phyloP scores from a whole-genome alignment of 2,797 vertebrate genomes.

The Delichon dasypus region DNA sequence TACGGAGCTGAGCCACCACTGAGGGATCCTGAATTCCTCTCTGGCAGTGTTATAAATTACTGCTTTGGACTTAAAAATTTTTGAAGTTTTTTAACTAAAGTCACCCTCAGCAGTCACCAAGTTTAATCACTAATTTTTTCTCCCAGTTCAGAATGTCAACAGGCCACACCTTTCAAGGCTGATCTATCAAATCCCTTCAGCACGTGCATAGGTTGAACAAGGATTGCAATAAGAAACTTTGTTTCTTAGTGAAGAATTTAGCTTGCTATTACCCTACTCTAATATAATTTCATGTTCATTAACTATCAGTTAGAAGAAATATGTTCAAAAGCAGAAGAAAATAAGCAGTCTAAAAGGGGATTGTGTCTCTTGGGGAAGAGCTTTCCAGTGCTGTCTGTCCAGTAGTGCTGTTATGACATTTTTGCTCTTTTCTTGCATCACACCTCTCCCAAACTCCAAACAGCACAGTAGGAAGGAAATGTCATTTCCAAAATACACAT shows the following conservation, averaged over 20 bases:
- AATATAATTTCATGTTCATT: not conserved
- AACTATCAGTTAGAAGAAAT: not conserved
- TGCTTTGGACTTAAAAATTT: not conserved
- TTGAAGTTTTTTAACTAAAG: not conserved
- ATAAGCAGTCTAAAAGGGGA: not conserved
- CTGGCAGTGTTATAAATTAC: not conserved
- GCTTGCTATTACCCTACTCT: not conserved
- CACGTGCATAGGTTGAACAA: not conserved
- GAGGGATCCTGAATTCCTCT: not conserved
- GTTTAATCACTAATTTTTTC: not conserved
- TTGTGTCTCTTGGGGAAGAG: not conserved
- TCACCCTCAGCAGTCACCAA: not conserved
- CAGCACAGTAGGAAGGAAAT: not conserved
- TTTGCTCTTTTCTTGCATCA: not conserved
- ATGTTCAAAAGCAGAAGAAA: not conserved
- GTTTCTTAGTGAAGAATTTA: not conserved
- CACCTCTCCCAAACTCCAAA: not conserved
- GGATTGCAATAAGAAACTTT: not conserved
- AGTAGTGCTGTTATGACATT: not conserved
- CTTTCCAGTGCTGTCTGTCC: not conserved
- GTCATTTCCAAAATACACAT: not conserved
- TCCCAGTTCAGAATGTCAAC: not conserved
- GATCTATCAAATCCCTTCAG: not conserved
- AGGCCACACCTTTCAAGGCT: not conserved
- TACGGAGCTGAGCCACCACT: not conserved